Evolutionary conservation across 2,888 invertebrate genomes (phyloP).

Genomic region (Tetrapedia diversipes): DNA sequence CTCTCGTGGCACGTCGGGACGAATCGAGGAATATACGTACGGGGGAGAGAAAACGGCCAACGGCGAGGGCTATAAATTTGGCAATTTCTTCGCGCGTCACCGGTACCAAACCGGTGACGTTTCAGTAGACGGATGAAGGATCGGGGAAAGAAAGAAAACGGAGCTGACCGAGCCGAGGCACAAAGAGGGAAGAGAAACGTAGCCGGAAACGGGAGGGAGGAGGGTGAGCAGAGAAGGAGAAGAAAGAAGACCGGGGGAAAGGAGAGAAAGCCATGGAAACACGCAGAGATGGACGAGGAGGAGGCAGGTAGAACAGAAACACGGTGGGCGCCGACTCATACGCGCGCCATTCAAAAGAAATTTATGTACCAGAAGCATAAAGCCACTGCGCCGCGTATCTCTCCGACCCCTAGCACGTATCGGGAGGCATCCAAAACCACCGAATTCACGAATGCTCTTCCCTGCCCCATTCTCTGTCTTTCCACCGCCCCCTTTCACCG

Average conservation of each 20-base stretch:
- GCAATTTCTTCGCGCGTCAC: conserved; percentile 64
- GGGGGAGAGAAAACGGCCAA: conserved; percentile 22
- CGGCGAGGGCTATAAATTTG: conserved; percentile 63
- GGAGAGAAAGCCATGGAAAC: conserved; percentile 15
- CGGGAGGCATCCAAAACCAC: conserved; percentile 70
- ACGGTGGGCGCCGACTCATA: conserved; percentile 71
- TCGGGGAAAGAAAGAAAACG: conserved; percentile 30
- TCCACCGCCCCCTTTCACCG: conserved; percentile 42
- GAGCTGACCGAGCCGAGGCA: neutral
- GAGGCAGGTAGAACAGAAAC: conserved; percentile 70
- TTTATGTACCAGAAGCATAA: conserved; percentile 79
- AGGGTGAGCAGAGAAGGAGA: neutral
- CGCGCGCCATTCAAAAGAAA: conserved; percentile 74
- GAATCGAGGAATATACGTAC: neutral
- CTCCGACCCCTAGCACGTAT: conserved; percentile 44
- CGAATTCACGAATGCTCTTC: conserved; percentile 71
- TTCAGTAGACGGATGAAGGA: conserved; percentile 62
- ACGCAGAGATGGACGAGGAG: conserved; percentile 55
- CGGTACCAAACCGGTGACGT: conserved; percentile 55
- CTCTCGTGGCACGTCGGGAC: neutral
- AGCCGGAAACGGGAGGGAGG: no score
- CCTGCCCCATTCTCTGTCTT: conserved; percentile 48
- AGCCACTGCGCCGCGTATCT: conserved; percentile 70
- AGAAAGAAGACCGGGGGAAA: conserved; percentile 17
- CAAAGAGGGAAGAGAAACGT: no score